A percentile compares a stretch with the other conserved stretches of the same genome.
These are phyloP conservation scores for Tenualosa ilisha DNA, from an alignment of 2,797 vertebrate genomes.

Conservation along the genomic window DNA sequence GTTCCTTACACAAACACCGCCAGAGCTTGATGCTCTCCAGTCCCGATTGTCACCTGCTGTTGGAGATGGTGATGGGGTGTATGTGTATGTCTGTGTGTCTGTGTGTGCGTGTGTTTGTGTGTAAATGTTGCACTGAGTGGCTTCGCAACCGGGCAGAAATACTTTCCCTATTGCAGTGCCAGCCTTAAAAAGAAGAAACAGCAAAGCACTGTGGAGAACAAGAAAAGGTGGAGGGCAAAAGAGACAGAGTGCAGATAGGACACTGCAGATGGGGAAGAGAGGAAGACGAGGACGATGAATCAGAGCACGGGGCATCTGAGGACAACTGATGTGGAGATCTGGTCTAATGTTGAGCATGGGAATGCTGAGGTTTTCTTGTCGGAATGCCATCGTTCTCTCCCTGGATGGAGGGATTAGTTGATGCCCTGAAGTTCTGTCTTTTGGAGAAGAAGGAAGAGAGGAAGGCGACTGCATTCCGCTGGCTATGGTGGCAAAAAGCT, in stretches of 20 bases:
- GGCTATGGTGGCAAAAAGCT: not conserved
- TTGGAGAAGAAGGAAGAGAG: not conserved
- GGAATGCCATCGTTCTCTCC: not conserved
- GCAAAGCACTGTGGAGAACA: not conserved
- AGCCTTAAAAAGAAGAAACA: conserved; percentile 21
- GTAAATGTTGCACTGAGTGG: not conserved
- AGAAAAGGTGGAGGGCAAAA: not conserved
- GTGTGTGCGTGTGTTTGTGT: not conserved
- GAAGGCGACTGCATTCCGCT: not conserved
- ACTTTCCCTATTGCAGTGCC: conserved; percentile 8
- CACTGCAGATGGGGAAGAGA: conserved; percentile 1
- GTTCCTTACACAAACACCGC: conserved; percentile 54
- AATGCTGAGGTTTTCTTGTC: not conserved
- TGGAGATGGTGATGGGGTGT: not conserved
- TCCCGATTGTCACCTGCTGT: conserved; percentile 42
- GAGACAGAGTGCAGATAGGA: not conserved
- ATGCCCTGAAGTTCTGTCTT: not conserved
- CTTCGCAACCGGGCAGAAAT: not conserved
- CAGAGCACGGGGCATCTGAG: not conserved
- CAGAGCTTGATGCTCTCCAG: conserved; percentile 53
- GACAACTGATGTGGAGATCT: conserved; percentile 18
- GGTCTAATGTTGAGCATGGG: not conserved
- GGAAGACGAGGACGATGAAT: conserved; percentile 25
- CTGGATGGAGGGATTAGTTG: not conserved
- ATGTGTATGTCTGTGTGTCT: not conserved